These are phyloP conservation scores for Myotis daubentonii DNA, from an alignment of 2,797 vertebrate species.

Conservation along the genomic window DNA sequence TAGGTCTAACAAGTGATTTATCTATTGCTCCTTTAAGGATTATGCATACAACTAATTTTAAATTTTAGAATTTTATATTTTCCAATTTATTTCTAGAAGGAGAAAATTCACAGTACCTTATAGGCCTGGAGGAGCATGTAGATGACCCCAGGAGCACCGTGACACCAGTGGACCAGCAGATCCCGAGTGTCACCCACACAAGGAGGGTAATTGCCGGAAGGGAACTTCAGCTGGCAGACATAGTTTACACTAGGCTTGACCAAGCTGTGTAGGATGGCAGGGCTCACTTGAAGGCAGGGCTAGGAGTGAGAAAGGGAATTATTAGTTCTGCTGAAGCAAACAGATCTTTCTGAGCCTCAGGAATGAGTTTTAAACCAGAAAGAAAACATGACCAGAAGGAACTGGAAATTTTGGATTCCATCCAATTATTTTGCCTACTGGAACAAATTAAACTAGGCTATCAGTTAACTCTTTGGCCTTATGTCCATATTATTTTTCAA, in stretches of 20 bases:
- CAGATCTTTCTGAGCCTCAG: background rate
- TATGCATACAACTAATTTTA: slow-evolving; percentile 27
- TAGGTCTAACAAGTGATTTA: background rate
- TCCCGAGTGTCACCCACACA: slow-evolving; percentile 93
- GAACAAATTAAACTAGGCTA: background rate
- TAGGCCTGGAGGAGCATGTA: slow-evolving; percentile 98
- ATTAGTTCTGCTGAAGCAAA: slow-evolving; percentile 50
- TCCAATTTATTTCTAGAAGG: background rate
- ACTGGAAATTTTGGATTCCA: background rate
- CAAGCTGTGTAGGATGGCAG: slow-evolving; percentile 87
- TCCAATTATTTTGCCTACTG: background rate
- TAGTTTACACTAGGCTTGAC: slow-evolving; percentile 96
- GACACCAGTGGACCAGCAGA: slow-evolving; percentile 97
- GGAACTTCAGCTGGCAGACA: slow-evolving; percentile 92
- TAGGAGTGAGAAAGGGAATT: slow-evolving; percentile 66
- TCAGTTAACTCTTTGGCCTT: background rate
- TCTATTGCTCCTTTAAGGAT: background rate
- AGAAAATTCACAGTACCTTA: slow-evolving; percentile 86
- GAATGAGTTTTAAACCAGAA: background rate
- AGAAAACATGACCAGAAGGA: background rate
- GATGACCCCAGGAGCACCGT: slow-evolving; percentile 94
- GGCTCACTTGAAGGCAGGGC: slow-evolving; percentile 85
- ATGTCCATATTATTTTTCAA: background rate
- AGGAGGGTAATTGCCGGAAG: slow-evolving; percentile 94
- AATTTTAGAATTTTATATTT: background rate